phyloP scores from a whole-genome alignment of 2,888 invertebrate genomes.

The Pachydiplax longipennis region DNA sequence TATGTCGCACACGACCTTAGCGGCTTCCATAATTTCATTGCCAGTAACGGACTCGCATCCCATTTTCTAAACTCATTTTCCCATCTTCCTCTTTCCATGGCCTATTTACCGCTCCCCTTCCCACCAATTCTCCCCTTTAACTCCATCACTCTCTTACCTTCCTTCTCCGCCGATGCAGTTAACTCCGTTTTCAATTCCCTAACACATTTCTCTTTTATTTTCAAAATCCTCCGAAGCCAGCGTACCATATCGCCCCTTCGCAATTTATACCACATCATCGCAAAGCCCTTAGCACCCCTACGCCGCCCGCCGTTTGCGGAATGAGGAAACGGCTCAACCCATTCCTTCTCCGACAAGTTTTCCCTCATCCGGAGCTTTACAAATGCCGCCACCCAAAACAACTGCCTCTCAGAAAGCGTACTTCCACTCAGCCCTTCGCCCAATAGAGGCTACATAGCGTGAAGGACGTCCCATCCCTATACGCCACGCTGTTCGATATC shows the following conservation, averaged over 20 bases:
- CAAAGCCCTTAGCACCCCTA: background rate
- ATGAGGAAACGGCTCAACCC: background rate
- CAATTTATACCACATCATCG: background rate
- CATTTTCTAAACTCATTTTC: background rate
- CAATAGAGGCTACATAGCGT: background rate
- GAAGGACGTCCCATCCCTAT: background rate
- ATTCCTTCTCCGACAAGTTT: background rate
- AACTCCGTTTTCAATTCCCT: background rate
- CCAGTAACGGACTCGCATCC: background rate
- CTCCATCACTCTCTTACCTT: background rate
- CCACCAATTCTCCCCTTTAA: background rate
- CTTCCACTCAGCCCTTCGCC: background rate
- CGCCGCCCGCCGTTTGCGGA: background rate
- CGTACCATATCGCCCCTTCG: background rate
- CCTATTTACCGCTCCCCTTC: background rate
- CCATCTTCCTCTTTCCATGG: background rate
- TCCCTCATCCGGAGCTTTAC: background rate
- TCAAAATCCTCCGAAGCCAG: background rate
- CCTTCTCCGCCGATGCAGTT: background rate
- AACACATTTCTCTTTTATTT: background rate
- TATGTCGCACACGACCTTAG: too few species aligned
- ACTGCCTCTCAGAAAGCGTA: background rate
- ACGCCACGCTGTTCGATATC: background rate
- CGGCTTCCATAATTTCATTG: too few species aligned
- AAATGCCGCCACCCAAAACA: background rate